Conservation (phyloP, 2,797 vertebrate species). For the Gymnoscopelus microlampas region DNA sequence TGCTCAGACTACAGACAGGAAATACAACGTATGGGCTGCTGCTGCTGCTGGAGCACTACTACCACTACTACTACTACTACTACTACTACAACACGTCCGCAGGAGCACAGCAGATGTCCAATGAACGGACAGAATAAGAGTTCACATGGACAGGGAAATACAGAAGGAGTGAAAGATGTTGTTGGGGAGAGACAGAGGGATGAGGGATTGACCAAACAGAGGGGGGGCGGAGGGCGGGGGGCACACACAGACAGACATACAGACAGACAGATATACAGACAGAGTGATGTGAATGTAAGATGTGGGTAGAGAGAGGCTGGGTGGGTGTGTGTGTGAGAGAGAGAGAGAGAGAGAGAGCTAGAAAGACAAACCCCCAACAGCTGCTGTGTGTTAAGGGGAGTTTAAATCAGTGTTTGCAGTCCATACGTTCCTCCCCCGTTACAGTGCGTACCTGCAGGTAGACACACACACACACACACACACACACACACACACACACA, state of each 20-base stretch:
- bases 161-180: neutral
- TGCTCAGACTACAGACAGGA: constrained; percentile 62
- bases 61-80: too few species aligned
- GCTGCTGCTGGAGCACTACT: too few species aligned
- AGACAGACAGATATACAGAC: constrained; percentile 1
- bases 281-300: constrained; percentile 1
- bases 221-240: too few species aligned
- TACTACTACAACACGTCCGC: too few species aligned
- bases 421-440: constrained; percentile 25
- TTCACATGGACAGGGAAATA: neutral
- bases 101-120: constrained; percentile 21
- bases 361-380: constrained; percentile 52
- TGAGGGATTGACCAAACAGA: too few species aligned
- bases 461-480: neutral
- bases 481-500: constrained; percentile 9
- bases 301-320: constrained; percentile 1
- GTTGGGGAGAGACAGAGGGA: neutral
- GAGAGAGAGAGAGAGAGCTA: constrained; percentile 14
- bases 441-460: constrained; percentile 37
- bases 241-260: neutral
- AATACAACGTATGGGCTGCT: neutral
- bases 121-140: constrained; percentile 3
- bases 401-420: constrained; percentile 46
- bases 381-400: constrained; percentile 52
- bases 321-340: constrained; percentile 17